Evolutionary conservation across 2,797 vertebrate species (phyloP).

Genomic region (Gymnoscopelus braueri): DNA sequence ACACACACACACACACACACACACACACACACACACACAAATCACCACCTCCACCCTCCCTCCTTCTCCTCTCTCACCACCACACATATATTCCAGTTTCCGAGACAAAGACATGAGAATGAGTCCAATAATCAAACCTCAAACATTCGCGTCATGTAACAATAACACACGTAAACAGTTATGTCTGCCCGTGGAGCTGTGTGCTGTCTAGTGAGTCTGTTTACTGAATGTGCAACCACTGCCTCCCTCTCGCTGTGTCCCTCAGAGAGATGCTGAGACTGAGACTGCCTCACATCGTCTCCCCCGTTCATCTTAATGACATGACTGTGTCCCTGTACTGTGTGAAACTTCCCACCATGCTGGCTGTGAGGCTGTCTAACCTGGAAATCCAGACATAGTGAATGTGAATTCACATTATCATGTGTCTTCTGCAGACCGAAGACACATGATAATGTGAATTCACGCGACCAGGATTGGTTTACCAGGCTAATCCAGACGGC

Average conservation of each 20-base stretch:
- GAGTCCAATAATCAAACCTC: conserved; percentile 39
- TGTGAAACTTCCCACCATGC: conserved; percentile 10
- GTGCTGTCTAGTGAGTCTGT: conserved; percentile 26
- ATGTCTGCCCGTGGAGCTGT: conserved; percentile 42
- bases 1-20: conserved; percentile 4
- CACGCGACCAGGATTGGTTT: too few relatives aligned
- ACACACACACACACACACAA: not conserved
- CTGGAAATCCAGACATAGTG: not conserved
- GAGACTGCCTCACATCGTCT: conserved; percentile 13
- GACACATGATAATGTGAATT: too few relatives aligned
- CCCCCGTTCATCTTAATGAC: conserved; percentile 22
- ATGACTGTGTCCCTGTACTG: too few relatives aligned
- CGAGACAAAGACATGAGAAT: conserved; percentile 35
- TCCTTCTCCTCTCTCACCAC: too few relatives aligned
- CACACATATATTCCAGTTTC: conserved; percentile 14
- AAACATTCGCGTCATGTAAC: conserved; percentile 37
- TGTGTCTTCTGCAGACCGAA: too few relatives aligned
- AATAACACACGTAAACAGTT: conserved; percentile 59
- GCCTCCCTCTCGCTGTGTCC: not conserved
- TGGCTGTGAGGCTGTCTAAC: not conserved
- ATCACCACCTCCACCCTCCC: not conserved
- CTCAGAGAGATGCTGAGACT: conserved; percentile 6
- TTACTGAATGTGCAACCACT: conserved; percentile 9
- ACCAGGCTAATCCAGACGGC: too few relatives aligned
- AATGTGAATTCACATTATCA: too few relatives aligned